Base-by-base conservation (phyloP, 2,888 invertebrate species). In the Bhutanitis thaidina region DNA sequence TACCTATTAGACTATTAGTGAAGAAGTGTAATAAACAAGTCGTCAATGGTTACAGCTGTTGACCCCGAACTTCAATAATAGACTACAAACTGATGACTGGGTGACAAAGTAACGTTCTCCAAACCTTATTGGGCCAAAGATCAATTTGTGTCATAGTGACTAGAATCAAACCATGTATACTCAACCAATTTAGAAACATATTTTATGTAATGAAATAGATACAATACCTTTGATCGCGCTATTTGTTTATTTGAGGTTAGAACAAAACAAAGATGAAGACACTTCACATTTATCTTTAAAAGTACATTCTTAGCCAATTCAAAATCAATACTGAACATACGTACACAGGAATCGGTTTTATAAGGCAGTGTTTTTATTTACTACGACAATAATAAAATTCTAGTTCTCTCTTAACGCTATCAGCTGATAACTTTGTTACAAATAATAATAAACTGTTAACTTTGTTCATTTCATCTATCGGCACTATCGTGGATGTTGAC, bases 161-260 rank as follows among this genome's bases (percentile, higher is more conserved):
- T 2, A 20, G 20, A 27, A 27, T 27, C 7, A 8, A 27, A 27
- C 2, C 2, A 20, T 20, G 27, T 27, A 27, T 27, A 4, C 2
- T 4, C 1, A 27, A 27, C 7, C 7, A 8, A 8, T 27, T 5
- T 8, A 27, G 7, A 27, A 27, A 8, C 7, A 27, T 27, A 27
- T 27, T 27, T 27, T 27, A 27, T 27, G 5, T 27, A 8, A 27
- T 4, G 2, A 39, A 20, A 10, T 15, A 35, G 29, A 7, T 25
- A 36, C 14, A 12, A 36, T 39, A 52, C 46, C 46, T 52, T 30
- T 14, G 2, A 43, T 43, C 45, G 25, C 38, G 39, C 47, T 20
- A 46, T 56, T 58, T 61, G 48, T 64, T 59, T 56, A 16, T 65
- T 64, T 60, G 61, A 66, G 65, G 65, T 66, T 66, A 65, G 53